A percentile compares a stretch with the other conserved stretches of the same genome.
Conservation (phyloP, 1,140 invertebrate genomes). For the Papilio glaucus region DNA sequence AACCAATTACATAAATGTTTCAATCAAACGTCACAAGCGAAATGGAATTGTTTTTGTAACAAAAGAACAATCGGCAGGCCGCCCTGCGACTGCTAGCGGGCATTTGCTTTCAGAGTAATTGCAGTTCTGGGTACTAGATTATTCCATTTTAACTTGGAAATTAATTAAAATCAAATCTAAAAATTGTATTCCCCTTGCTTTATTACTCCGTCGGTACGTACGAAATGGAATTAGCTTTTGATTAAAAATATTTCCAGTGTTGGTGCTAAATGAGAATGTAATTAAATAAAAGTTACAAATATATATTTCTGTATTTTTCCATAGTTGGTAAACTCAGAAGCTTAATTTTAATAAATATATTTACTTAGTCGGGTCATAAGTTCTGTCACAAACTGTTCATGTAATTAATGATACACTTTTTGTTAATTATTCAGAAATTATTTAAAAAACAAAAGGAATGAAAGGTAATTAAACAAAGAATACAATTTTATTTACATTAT, state of each 20-base stretch:
- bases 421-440: too few relatives aligned
- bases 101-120: conserved; percentile 28
- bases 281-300: background rate
- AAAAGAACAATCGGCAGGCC: conserved; percentile 17
- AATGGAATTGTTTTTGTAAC: conserved; percentile 9
- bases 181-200: conserved; percentile 16
- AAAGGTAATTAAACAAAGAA: too few relatives aligned
- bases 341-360: too few relatives aligned
- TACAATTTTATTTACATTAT: too few relatives aligned
- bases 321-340: too few relatives aligned
- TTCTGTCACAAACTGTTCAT: too few relatives aligned
- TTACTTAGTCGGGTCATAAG: too few relatives aligned
- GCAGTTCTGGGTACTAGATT: conserved; percentile 18
- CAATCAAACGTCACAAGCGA: conserved; percentile 9
- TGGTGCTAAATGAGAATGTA: background rate
- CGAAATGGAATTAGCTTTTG: conserved; percentile 10
- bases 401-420: too few relatives aligned
- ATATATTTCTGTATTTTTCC: background rate
- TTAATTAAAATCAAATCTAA: conserved; percentile 33
- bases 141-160: conserved; percentile 14
- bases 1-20: conserved; percentile 11
- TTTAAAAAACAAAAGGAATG: too few relatives aligned
- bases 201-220: conserved; percentile 10
- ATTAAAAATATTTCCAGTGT: conserved; percentile 19
- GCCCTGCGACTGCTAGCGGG: background rate